Evolutionary conservation across 1,140 invertebrate genomes (phyloP), one percentile per base, ranked within the genome.

Genomic region (Pseudomyrmex dendroicus): DNA sequence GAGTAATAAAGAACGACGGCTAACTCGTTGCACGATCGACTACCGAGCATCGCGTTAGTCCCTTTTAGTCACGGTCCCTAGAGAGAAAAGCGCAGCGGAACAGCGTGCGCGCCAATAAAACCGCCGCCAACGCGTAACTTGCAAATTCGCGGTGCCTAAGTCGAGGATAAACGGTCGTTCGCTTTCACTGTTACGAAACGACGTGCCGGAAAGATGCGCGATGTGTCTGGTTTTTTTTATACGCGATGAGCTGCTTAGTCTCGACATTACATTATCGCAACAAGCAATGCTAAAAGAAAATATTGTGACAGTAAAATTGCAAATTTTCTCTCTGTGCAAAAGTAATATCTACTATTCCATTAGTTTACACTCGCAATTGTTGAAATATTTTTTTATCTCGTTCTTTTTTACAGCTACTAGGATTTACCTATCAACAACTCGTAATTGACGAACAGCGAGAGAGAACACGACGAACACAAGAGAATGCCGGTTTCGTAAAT

Each of bases 51-150:
- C 84, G 84, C 74, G 87, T 89, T 89, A 89, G 67, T 62, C 56
- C 83, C 86, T 84, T 89, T 89, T 88, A 89, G 87, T 89, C 84
- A 89, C 87, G 87, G 87, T 88, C 67, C 68, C 59, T 62, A 82
- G 83, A 70, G 64, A 57, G 73, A 20, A 66, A 76, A 80, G 64
- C 59, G 57, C 46, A 86, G 66, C 83, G 86, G 35, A 35, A 35
- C 35, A 35, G 86, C 76, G 84, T 86, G 89, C 63, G 64, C 62
- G 77, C 63, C 74, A 87, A 87, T 87, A 85, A 89, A 87, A 87
- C 64, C 70, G n/a, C 20, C 52, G 22, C 46, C 63, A 84, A 85
- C 83, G 90, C 91, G 93, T 92, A 93, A 93, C 92, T 93, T 93
- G 92, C 92, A 93, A 94, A 94, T 94, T 93, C 86, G 84, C 74